Base-by-base conservation (phyloP, 2,888 invertebrate genomes). In the Metellina segmentata region DNA sequence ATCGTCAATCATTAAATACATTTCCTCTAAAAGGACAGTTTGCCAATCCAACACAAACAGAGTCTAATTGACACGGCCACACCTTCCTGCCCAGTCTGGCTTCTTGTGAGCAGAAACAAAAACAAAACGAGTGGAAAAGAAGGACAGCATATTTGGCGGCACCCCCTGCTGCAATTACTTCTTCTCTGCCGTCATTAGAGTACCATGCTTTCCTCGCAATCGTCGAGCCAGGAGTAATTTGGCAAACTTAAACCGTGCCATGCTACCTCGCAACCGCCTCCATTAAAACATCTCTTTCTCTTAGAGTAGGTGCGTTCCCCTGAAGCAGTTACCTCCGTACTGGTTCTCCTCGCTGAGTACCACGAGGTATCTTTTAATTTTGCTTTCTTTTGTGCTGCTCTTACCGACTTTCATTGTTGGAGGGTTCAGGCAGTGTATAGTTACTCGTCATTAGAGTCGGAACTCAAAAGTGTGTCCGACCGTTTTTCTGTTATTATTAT, bases 11-110 rank as follows among this genome's bases (percentile, higher is more conserved):
- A 91, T 91, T 91, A 91, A 91, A 87, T 87, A 49, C 87, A 20
- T 78, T 91, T 87, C 71, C 83, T 83, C 69, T 52, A 11, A 83
- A 83, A 87, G 87, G 91, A 91, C 91, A 91, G 86, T 86, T 91
- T 69, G 61, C 81, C 34, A 87, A 91, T 83, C 78, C 87, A 91
- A 91, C 91, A 87, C 91, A 91, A 91, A 87, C 91, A 91, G 82
- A 87, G 82, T 72, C 91, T 91, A 91, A 91, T 91, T 91, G 91
- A 91, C 91, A 91, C 82, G 87, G 87, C 91, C 91, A 91, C 91
- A 91, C 91, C 91, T 91, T 69, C 53, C 48, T n/a, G 9, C 34
- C 77, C 89, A 48, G 20, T n/a, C 61, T 48, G n/a, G 49, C 34
- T 34, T 34, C 34, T 51, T 49, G 77, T 20, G 19, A n/a, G 85